phyloP scores from a whole-genome alignment of 2,888 invertebrate genomes.

The Gasteruption jaculator region DNA sequence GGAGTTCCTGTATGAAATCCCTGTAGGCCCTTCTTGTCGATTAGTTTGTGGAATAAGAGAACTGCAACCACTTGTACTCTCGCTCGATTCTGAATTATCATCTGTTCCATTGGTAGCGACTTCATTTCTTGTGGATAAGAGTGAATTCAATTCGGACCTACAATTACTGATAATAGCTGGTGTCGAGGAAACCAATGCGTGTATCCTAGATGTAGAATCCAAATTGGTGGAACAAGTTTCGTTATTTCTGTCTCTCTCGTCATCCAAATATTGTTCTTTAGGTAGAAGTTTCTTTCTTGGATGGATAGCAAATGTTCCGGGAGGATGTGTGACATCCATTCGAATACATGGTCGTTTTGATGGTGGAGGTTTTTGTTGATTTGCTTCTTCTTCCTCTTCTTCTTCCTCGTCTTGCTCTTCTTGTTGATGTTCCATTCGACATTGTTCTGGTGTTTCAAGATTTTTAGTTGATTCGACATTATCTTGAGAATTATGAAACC shows the following conservation, averaged over 20 bases:
- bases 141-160: constrained; percentile 33
- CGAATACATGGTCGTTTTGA: constrained; percentile 45
- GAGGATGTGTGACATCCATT: constrained; percentile 47
- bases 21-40: constrained; percentile 39
- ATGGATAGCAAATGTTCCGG: constrained; percentile 45
- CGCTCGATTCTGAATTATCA: constrained; percentile 58
- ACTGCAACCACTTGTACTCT: constrained; percentile 59
- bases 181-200: constrained; percentile 48
- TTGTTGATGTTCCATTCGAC: too few relatives aligned
- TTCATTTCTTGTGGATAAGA: constrained; percentile 35
- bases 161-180: constrained; percentile 37
- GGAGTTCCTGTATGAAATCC: constrained; percentile 32
- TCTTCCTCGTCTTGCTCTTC: too few relatives aligned
- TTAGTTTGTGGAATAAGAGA: constrained; percentile 54
- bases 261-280: constrained; percentile 30
- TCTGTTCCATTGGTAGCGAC: constrained; percentile 47
- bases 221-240: too few relatives aligned
- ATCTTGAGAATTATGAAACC: constrained; percentile 45
- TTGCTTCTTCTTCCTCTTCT: constrained; percentile 33
- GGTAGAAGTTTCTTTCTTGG: constrained; percentile 29
- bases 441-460: constrained; percentile 25
- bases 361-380: constrained; percentile 37
- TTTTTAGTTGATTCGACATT: constrained; percentile 30
- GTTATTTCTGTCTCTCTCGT: too few relatives aligned
- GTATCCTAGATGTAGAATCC: constrained; percentile 19